These are phyloP conservation scores for Dendrocincla tyrannina DNA, from an alignment of 2,797 vertebrate species.

Conservation along the genomic window DNA sequence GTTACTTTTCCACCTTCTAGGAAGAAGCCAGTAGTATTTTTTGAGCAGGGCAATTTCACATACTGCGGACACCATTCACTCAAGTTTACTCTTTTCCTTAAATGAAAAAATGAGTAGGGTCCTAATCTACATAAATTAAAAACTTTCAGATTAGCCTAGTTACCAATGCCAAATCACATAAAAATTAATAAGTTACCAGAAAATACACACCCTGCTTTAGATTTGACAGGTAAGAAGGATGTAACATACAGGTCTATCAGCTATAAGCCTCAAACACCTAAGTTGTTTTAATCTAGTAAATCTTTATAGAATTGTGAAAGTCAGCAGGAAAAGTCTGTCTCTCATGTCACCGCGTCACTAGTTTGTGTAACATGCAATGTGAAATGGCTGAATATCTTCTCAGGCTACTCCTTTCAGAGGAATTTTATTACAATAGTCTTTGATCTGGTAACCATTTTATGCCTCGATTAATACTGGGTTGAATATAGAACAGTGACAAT, in stretches of 20 bases:
- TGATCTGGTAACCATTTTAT: not conserved
- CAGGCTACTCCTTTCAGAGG: not conserved
- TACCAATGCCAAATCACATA: not conserved
- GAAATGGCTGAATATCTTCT: not conserved
- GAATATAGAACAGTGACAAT: not conserved
- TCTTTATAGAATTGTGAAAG: not conserved
- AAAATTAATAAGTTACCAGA: not conserved
- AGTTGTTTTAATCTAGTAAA: not conserved
- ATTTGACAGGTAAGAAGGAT: not conserved
- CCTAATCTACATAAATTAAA: not conserved
- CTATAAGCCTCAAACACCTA: not conserved
- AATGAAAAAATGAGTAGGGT: not conserved
- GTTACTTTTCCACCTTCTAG: not conserved
- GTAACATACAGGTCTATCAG: not conserved
- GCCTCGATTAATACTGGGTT: not conserved
- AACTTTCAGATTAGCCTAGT: not conserved
- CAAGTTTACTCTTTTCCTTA: not conserved
- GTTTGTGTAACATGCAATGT: not conserved
- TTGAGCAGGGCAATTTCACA: not conserved
- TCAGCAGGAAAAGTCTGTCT: not conserved
- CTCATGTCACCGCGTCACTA: not conserved
- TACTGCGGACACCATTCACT: not conserved
- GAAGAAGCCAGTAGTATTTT: not conserved
- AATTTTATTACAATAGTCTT: conserved; percentile 1
- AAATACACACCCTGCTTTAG: not conserved